A percentile compares a stretch with the other conserved stretches of the same genome.
Conservation (phyloP, 2,113 vertebrate genomes). For the Ifrita kowaldi region DNA sequence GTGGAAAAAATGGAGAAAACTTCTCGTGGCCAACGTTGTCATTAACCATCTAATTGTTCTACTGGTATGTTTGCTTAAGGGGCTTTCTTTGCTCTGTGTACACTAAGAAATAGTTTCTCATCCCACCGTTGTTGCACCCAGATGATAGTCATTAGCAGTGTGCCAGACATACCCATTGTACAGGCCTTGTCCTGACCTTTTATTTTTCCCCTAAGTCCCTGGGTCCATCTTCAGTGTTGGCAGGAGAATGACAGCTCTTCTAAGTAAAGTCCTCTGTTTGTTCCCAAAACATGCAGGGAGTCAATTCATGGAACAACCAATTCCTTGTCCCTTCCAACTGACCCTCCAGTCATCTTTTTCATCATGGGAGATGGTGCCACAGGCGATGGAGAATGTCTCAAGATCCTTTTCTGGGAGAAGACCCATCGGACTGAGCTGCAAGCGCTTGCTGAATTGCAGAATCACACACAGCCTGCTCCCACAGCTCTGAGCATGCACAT, state of each 20-base stretch:
- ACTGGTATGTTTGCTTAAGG: constrained; percentile 64
- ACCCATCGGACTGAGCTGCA: not conserved
- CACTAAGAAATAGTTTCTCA: constrained; percentile 58
- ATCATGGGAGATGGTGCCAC: not conserved
- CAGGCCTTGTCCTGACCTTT: not conserved
- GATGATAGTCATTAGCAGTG: constrained; percentile 62
- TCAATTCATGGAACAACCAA: not conserved
- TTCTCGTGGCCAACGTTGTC: not conserved
- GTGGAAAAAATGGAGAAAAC: constrained; percentile 53
- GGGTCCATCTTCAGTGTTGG: not conserved
- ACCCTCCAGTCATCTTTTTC: not conserved
- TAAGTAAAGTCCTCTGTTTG: not conserved
- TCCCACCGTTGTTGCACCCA: constrained; percentile 38
- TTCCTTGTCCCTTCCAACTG: not conserved
- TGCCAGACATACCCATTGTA: constrained; percentile 18
- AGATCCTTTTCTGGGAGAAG: not conserved
- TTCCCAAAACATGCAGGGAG: not conserved
- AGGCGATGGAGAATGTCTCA: not conserved
- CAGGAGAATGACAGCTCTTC: not conserved
- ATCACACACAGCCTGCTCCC: not conserved
- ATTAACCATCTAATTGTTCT: constrained; percentile 67
- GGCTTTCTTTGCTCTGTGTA: constrained; percentile 57
- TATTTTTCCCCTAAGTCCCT: not conserved
- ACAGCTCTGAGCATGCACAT: not conserved
- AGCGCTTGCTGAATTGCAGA: not conserved